Base-by-base conservation (phyloP, 2,888 invertebrate species). In the Zelleria hepariella region DNA sequence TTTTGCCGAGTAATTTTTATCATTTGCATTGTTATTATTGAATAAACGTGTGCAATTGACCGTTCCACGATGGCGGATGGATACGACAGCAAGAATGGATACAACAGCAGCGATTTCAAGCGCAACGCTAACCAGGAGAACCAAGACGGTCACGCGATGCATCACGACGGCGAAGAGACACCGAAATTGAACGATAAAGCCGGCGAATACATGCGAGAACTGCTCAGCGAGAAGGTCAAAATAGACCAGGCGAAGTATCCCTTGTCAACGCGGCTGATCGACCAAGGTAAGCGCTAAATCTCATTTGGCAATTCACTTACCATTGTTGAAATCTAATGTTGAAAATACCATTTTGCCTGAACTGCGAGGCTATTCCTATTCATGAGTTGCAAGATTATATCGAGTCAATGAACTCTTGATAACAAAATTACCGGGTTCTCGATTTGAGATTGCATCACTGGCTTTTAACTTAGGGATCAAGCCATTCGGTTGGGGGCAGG, bases 171-270 rank as follows among this genome's bases (percentile, higher is more conserved):
- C 75, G 91, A 91, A 59, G 91, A 90, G 21, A 84, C 83, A 67
- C 80, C 89, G 57, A 90, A 90, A 71, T 81, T 92, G 61, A 91
- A 91, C 66, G 93, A 93, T 75, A 94, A 94, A 84, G 93, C 94
- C 75, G 93, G 91, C 59, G 95, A 95, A 82, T 95, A 95, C 73
- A 92, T 95, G 73, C 89, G 92, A 23, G 94, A 94, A 73, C 87
- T 95, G 61, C 74, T 95, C 62, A 90, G 91, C 57, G 94, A 94
- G 72, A 94, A 94, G 76, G 90, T 92, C 61, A 91, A 91, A 65
- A 84, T 94, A 65, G 93, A 91, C 67, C 85, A 91, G 65, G 87
- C 91, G 57, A 94, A 93, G 73, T 93, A 92, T 78, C 93, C 94
- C 20, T 91, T 94, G 67, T 92, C 93, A 6, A 86, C 91, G 26